phyloP scores from a whole-genome alignment of 53 echinoderm and acorn worm genomes.

The Crossaster papposus region DNA sequence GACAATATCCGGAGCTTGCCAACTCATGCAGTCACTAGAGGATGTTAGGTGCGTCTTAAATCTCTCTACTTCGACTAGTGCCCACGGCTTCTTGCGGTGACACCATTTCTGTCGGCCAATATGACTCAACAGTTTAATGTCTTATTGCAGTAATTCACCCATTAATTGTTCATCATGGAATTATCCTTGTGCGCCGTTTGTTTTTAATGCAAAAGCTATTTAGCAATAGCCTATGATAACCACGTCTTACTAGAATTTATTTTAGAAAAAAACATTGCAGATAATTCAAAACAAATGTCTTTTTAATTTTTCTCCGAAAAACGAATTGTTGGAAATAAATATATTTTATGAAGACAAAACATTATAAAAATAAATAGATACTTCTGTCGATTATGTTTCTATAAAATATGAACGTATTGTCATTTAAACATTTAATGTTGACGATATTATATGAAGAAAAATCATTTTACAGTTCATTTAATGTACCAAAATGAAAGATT shows the following conservation, averaged over 20 bases:
- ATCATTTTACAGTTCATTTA: too few relatives aligned
- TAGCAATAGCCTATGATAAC: neutral
- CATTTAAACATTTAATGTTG: too few relatives aligned
- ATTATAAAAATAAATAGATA: too few relatives aligned
- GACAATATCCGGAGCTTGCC: slow-evolving; percentile 54
- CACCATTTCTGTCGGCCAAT: neutral
- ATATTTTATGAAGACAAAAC: too few relatives aligned
- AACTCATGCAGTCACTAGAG: slow-evolving; percentile 39
- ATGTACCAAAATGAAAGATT: too few relatives aligned
- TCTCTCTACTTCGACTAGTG: slow-evolving; percentile 40
- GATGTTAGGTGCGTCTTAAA: slow-evolving; percentile 55
- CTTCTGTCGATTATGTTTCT: too few relatives aligned
- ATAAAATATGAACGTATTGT: too few relatives aligned
- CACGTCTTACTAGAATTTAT: neutral
- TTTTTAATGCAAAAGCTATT: neutral
- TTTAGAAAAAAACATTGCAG: too few relatives aligned
- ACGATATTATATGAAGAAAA: too few relatives aligned
- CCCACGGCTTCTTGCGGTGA: slow-evolving; percentile 10
- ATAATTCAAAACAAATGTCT: too few relatives aligned
- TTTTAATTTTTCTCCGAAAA: too few relatives aligned
- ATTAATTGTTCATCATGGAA: neutral
- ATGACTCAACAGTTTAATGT: neutral
- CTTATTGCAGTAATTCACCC: neutral
- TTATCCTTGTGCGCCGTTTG: neutral
- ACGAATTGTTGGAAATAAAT: too few relatives aligned